Evolutionary conservation across 2,888 invertebrate genomes (phyloP), one percentile per base, ranked within the genome.

Genomic region (Villa cingulata): DNA sequence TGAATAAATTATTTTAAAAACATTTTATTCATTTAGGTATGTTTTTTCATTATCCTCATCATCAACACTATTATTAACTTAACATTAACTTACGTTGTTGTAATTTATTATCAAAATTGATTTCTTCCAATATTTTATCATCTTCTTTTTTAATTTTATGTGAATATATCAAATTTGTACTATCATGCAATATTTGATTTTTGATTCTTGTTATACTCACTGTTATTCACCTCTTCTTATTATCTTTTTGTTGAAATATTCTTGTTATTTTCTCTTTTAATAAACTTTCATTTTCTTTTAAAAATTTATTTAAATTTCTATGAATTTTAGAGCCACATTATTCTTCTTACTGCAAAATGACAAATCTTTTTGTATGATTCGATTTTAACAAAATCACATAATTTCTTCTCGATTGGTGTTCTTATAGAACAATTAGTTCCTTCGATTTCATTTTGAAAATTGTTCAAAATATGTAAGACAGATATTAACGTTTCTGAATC

Each of bases 301-400:
- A 80, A 61, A 84, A 83, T 64, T 91, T 92, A 62, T 87, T 86
- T 12, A 96, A 71, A 18, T 82, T 86, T 53, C 84, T 81, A 62
- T 95, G 94, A 0, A 89, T 85, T 60, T 88, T 90, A 37, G n/a
- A n/a, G 86, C 83, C 1, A 92, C 82, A 1, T 90, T 85, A 55
- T 86, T 85, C 57, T 87, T 90, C 46, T 97, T 82, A 32, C 92
- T 83, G 81, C 90, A 95, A 64, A 94, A 92, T 59, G 86, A 96
- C 15, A 90, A 78, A 61, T 98, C 96, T 59, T 89, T 59, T 85
- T 88, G 87, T 96, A 98, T 37, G 89, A 78, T 44, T 87, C 87
- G 46, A 98, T 95, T 68, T 95, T 94, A 1, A 97, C 86, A 62
- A 89, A 91, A 56, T 94, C 94, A 55, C 84, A 83, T 14, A 98